Evolutionary conservation across 2,797 vertebrate genomes (phyloP), one percentile per base, ranked within the genome.

Genomic region (Triplophysa yarkandensis): DNA sequence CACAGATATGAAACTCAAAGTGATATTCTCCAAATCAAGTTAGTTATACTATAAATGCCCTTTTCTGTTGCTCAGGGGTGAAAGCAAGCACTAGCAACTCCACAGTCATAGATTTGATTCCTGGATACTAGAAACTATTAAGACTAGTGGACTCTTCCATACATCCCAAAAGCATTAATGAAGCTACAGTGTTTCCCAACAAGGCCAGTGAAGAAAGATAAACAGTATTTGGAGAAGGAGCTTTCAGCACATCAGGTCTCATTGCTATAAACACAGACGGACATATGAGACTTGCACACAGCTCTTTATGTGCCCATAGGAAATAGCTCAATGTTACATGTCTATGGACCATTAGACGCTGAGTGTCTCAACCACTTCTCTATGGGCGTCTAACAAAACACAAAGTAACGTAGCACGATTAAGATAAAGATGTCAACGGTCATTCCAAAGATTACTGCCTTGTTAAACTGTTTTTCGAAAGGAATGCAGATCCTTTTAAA

Each of bases 341-440:
- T 25, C 25, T n/a, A 55, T 21, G 2, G 44, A 6, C 10, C 60
- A 63, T 63, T 72, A 28, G 23, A 25, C 5, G 17, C 11, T 62
- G 32, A 23, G 25, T 8, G 2, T 69, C 54, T 46, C 23, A 44
- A 30, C 50, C 27, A 55, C 55, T 72, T 72, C 58, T 62, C 50
- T 44, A 32, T 23, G 58, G 19, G 25, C 4, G 27, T 71, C 39
- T 23, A 61, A 77, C 44, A 54, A 39, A 21, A 71, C n/a, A 43
- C n/a, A 54, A 9, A 54, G n/a, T n/a, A 3, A 10, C 32, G 19
- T 32, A 32, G 48, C 16, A 58, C 14, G 8, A 64, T 41, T 48
- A 13, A 46, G 27, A 62, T 52, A 61, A 72, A 72, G 73, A 25
- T 65, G n/a, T 73, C 68, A 64, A 60, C 63, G 25, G 46, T 61